A percentile compares a stretch with the other conserved stretches of the same genome.
phyloP scores from a whole-genome alignment of 1,140 invertebrate genomes.

The Sitodiplosis mosellana region DNA sequence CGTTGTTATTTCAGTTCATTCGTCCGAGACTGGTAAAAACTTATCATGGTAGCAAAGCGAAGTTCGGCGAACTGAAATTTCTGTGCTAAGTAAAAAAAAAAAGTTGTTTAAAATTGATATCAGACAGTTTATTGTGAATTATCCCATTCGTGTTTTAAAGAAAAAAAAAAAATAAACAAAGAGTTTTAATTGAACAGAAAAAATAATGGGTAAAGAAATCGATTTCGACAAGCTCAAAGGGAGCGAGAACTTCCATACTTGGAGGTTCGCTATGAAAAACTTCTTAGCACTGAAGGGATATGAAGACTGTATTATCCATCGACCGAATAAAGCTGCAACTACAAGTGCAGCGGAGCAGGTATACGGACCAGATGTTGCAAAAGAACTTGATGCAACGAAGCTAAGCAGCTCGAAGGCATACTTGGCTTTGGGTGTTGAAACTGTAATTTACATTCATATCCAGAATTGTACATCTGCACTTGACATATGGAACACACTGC shows the following conservation, averaged over 20 bases:
- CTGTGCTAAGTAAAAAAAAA: too few relatives aligned
- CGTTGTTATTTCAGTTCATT: too few relatives aligned
- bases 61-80: too few relatives aligned
- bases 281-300: conserved; percentile 5
- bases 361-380: neutral
- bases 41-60: too few relatives aligned
- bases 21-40: too few relatives aligned
- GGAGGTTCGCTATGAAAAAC: conserved; percentile 3
- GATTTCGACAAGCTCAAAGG: neutral
- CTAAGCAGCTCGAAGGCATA: neutral
- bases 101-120: too few relatives aligned
- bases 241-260: neutral
- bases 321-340: neutral
- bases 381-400: neutral
- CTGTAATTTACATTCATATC: neutral
- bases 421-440: neutral
- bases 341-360: neutral
- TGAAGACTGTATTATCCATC: conserved; percentile 5
- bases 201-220: too few relatives aligned
- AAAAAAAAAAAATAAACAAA: too few relatives aligned
- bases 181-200: too few relatives aligned
- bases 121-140: too few relatives aligned
- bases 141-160: too few relatives aligned
- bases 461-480: conserved; percentile 2
- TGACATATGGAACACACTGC: neutral